Base-by-base conservation (phyloP, 2,797 vertebrate genomes). In the Spizella passerina region DNA sequence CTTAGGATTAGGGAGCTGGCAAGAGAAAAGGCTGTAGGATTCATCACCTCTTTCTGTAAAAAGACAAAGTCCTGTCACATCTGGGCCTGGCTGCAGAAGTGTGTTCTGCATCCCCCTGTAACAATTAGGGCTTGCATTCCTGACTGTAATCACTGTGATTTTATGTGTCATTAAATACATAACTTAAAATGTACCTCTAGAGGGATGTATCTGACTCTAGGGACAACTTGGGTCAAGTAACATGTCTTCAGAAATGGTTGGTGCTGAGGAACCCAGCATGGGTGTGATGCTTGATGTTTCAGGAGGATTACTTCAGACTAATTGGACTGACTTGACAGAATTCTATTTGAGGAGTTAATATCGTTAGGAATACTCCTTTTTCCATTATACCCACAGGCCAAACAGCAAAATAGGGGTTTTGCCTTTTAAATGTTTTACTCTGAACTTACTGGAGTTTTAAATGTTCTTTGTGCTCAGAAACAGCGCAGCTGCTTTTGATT, bases 401-500 rank as follows among this genome's bases (percentile, higher is more conserved):
- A 66, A 71, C 26, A 86, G 30, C 53, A 73, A 46, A 59, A 68
- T 14, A 65, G 69, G 52, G 19, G 10, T 0, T 1, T 63, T 89
- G n/a, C 44, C 29, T 68, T 91, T 64, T 47, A 46, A 76, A 70
- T 1, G 0, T 17, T 38, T 93, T 65, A 23, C 52, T 69, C 22
- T 73, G 55, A 32, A 79, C 30, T 82, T 61, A 65, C 27, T 71
- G 61, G 44, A 77, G 68, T 71, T 88, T 60, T 34, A 64, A 77
- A 80, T 75, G 41, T 88, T 73, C 38, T 82, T 86, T 57, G 59
- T 78, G 30, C 72, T 73, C 97, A 99, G 99, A 99, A 94, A 99
- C 97, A 0, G 98, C 99, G 2, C 99, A 99, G 96, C 97, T 99
- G 87, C 98, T 99, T 90, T 96, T 99, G 79, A 98, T 99, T 34